Base-by-base conservation (phyloP, 2,113 vertebrate genomes). In the Gasterosteus nipponicus region DNA sequence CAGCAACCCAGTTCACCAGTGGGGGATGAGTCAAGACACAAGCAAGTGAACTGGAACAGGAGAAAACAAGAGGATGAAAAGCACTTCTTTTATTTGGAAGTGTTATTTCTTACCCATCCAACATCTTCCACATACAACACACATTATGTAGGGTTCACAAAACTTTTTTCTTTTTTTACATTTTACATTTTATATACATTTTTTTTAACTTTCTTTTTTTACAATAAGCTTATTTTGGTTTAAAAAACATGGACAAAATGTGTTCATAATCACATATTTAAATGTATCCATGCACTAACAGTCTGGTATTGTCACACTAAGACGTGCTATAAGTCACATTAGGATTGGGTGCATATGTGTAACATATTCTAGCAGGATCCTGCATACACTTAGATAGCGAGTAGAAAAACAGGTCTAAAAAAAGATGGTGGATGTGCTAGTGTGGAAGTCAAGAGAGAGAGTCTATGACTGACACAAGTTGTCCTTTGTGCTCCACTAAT, bases 131-230 rank as follows among this genome's bases (percentile, higher is more conserved):
- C 47, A 76, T 59, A 89, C 70, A 79, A 77, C 46, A 88, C 53
- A 85, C 35, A 26, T 31, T 67, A 83, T 69, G 59, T 68, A 54
- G 38, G 57, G 64, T 80, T 78, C 84, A 88, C 80, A 78, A 84
- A 87, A 79, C 75, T 77, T 77, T 49, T 29, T 61, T 81, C 10
- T 47, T 77, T 15, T 11, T 58, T 76, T 26, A 26, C 22, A 90
- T 85, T 90, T 85, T 85, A 82, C 71, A 90, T 16, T 61, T 72
- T 88, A 87, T 87, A 31, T 81, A 89, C 75, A 89, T 87, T 88
- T 88, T 84, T 87, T 69, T 54, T 4, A 10, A 22, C 14, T 0
- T 65, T 69, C 75, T 47, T 64, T 81, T 80, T 56, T 81, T 83
- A 79, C 83, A 81, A 59, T 84, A 72, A 80, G 81, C 84, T 88